Base-by-base conservation (phyloP, 2,113 vertebrate genomes). In the Aegithalos caudatus region DNA sequence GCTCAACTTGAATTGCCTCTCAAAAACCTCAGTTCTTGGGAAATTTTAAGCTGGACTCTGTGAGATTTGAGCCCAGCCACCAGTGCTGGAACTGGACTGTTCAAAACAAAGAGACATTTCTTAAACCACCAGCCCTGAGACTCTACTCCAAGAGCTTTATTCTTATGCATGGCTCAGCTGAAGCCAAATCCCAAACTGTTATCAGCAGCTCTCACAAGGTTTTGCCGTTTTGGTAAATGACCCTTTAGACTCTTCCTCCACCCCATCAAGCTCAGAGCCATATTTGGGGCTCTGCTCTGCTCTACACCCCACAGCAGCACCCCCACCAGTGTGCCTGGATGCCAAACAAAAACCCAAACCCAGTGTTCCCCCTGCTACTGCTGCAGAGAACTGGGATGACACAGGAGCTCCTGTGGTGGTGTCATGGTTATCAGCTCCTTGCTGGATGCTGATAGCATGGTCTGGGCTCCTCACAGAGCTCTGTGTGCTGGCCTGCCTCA, bases 321-420 rank as follows among this genome's bases (percentile, higher is more conserved):
- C 64, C 40, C 38, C 69, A 37, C 4, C 38, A 6, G 16, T 6
- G 27, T 3, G 35, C 50, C 66, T 40, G 66, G 25, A 19, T 13
- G 44, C 74, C 82, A 48, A 50, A 65, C 16, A 29, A 18, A 56
- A 29, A 9, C 1, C 12, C 37, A 67, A 48, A 20, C 20, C 38
- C 54, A 1, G 14, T 4, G 58, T 8, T 79, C 14, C 23, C 47
- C 21, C 65, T 38, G 29, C 48, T 25, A 1, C 31, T 12, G 70
- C 14, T n/a, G 50, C 79, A 45, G 40, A 7, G 7, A 33, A 18
- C 71, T 69, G 1, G 1, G 71, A 64, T 56, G 58, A 19, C 57
- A 10, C 45, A 3, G 0, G 1, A 86, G 82, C 57, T 14, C 1
- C 66, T 4, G 82, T 4, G 48, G 4, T 2, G 14, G 25, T 19